These are phyloP conservation scores for Drosophila pegasa DNA, from an alignment of 2,888 invertebrate genomes.

Conservation along the genomic window DNA sequence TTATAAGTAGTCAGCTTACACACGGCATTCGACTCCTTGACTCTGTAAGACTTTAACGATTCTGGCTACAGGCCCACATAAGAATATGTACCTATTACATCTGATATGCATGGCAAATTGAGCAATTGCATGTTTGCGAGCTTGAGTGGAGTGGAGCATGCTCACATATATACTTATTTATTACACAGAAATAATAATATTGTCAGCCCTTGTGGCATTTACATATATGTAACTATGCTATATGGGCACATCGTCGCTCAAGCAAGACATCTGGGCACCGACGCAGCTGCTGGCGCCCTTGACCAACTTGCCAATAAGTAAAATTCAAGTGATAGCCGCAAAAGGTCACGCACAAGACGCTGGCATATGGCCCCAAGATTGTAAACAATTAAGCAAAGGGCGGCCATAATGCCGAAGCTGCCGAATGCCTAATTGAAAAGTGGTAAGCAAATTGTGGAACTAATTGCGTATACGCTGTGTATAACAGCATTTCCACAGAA, in stretches of 20 bases:
- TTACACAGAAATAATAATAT: conserved; percentile 21
- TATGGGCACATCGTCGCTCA: conserved; percentile 53
- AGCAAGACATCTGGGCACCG: conserved; percentile 63
- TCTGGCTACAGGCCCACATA: no score
- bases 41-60: background rate
- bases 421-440: conserved; percentile 53
- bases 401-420: conserved; percentile 27
- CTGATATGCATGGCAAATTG: conserved; percentile 31
- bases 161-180: conserved; percentile 5
- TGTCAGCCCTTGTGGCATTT: conserved; percentile 45
- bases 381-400: conserved; percentile 31
- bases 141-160: conserved; percentile 1
- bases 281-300: conserved; percentile 52
- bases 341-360: conserved; percentile 53
- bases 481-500: conserved; percentile 18
- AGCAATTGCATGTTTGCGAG: conserved; percentile 49
- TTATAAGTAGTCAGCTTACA: background rate
- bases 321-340: conserved; percentile 49
- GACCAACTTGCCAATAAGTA: conserved; percentile 69
- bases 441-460: conserved; percentile 33
- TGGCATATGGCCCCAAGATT: conserved; percentile 14
- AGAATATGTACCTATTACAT: background rate
- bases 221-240: conserved; percentile 5
- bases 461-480: conserved; percentile 39
- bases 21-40: background rate